Evolutionary conservation across 1,140 invertebrate genomes (phyloP).

Genomic region (Heliconius hewitsoni): DNA sequence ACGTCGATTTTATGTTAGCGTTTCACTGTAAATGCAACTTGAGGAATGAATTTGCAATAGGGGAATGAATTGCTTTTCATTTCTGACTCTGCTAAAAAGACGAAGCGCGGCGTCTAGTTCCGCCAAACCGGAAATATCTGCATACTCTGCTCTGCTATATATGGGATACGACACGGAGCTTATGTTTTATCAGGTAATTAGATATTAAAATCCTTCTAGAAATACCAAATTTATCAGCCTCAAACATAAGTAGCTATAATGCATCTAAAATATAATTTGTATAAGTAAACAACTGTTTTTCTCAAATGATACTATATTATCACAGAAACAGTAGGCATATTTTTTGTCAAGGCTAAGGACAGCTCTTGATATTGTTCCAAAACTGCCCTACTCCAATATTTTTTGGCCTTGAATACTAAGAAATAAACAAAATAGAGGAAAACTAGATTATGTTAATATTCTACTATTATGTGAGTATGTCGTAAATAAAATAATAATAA

Average conservation of each 20-base stretch:
- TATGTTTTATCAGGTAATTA: no score
- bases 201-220: no score
- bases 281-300: neutral
- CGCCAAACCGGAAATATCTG: no score
- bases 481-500: neutral
- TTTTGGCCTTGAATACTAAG: conserved; percentile 1
- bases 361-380: conserved; percentile 9
- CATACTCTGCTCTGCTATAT: no score
- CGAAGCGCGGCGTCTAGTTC: no score
- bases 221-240: neutral
- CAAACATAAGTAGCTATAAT: neutral
- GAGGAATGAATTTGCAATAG: no score
- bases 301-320: neutral
- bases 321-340: neutral
- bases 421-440: neutral
- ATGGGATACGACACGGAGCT: no score
- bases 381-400: neutral
- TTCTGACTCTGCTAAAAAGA: no score
- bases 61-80: no score
- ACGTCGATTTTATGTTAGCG: no score
- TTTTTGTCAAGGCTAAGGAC: conserved; percentile 6
- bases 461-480: neutral
- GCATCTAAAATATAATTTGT: neutral
- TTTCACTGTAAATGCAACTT: no score
- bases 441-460: neutral